Evolutionary conservation across 1,140 invertebrate species (phyloP).

Genomic region (Melipona quadrifasciata): DNA sequence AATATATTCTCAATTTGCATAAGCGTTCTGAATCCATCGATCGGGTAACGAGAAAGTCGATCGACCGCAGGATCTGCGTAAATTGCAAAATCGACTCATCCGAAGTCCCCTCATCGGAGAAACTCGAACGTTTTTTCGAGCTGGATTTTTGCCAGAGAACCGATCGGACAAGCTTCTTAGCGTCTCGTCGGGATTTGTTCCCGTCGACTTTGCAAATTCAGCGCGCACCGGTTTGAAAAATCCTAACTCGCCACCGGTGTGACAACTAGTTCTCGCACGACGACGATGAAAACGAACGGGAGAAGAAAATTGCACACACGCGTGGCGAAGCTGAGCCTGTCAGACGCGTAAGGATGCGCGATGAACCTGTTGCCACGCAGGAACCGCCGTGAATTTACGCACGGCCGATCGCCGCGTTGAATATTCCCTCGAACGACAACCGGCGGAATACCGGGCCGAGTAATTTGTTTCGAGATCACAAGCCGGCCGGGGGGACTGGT

Average conservation of each 20-base stretch:
- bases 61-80: conserved; percentile 17
- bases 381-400: conserved; percentile 17
- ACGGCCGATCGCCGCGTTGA: conserved; percentile 3
- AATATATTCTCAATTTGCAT: too few relatives aligned
- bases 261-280: conserved; percentile 45
- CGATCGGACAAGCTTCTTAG: conserved; percentile 36
- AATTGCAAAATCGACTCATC: neutral
- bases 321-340: conserved; percentile 5
- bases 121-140: neutral
- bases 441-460: conserved; percentile 28
- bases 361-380: conserved; percentile 38
- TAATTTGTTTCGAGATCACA: conserved; percentile 38
- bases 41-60: neutral
- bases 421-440: conserved; percentile 34
- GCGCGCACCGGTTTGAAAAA: conserved; percentile 47
- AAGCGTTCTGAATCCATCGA: neutral
- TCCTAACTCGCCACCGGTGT: conserved; percentile 28
- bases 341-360: conserved; percentile 7
- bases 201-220: conserved; percentile 7
- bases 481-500: neutral
- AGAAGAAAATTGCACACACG: conserved; percentile 34
- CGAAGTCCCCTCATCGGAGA: too few relatives aligned
- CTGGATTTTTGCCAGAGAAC: conserved; percentile 19
- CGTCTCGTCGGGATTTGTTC: neutral
- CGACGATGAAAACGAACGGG: neutral